These are phyloP conservation scores for Phyllotreta cruciferae DNA, from an alignment of 2,888 invertebrate species.

Conservation along the genomic window DNA sequence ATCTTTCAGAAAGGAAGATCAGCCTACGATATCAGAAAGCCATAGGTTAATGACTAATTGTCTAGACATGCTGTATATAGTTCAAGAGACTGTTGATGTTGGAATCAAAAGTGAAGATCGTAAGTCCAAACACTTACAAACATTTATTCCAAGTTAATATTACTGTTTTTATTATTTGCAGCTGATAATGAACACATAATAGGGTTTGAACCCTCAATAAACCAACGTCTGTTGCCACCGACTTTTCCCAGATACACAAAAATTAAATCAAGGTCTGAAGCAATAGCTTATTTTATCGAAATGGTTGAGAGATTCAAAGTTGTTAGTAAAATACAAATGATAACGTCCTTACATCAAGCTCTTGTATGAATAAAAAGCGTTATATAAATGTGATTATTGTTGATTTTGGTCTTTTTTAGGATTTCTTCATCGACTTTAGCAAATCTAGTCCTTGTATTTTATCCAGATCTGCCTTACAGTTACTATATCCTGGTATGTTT, in stretches of 20 bases:
- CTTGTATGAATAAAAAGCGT: conserved; percentile 64
- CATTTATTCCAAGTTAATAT: background rate
- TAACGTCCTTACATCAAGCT: conserved; percentile 80
- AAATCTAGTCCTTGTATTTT: conserved; percentile 87
- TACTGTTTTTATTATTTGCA: conserved; percentile 49
- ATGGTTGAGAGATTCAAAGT: conserved; percentile 81
- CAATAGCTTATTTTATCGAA: conserved; percentile 81
- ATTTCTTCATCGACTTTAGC: conserved; percentile 94
- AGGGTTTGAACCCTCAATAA: conserved; percentile 96
- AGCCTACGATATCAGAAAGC: conserved; percentile 74
- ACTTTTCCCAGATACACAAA: conserved; percentile 97
- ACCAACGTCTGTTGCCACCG: conserved; percentile 94
- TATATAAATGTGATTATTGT: conserved; percentile 8
- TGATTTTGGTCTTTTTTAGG: conserved; percentile 63
- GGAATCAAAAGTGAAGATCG: conserved; percentile 66
- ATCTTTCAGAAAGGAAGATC: conserved; percentile 66
- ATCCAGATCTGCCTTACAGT: conserved; percentile 87
- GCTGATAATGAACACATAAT: conserved; percentile 79
- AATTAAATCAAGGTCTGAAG: conserved; percentile 81
- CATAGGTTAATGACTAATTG: conserved; percentile 82
- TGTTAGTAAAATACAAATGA: conserved; percentile 81
- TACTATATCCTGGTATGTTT: conserved; percentile 69
- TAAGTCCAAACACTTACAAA: conserved; percentile 32
- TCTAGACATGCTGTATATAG: conserved; percentile 80
- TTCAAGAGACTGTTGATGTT: conserved; percentile 76